Base-by-base conservation (phyloP, 2,797 vertebrate species). In the Selene dorsalis region DNA sequence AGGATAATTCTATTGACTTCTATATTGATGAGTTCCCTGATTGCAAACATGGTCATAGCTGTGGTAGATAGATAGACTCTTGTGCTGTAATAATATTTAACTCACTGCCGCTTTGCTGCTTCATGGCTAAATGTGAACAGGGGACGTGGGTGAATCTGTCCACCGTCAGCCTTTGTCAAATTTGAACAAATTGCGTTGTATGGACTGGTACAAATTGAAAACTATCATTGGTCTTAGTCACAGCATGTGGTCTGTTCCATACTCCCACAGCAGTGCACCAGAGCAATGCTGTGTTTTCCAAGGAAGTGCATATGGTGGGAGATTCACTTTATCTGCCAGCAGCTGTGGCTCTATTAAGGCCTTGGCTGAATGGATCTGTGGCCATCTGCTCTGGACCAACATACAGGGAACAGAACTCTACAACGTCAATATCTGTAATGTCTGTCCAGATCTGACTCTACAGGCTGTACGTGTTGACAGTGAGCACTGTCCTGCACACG, bases 291-390 rank as follows among this genome's bases (percentile, higher is more conserved):
- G 80, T 87, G 85, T 80, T 89, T 80, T 90, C 88, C 87, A 89
- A 85, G 80, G 82, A 78, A 83, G 81, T 92, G 84, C 94, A 93
- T 94, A 94, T 93, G 93, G 93, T 91, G 82, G 58, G 88, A 94
- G 90, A 94, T 94, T 93, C 90, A 92, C 90, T 94, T 92, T 93
- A 92, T 92, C 92, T 91, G 88, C 82, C 84, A 92, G 87, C 93
- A 94, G 93, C 92, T 93, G 94, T 86, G 91, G 79, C 91, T 93
- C 89, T 89, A 93, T 95, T 95, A 93, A 92, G 88, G 85, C 84
- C 82, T 91, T 91, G 94, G 93, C 89, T 91, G 81, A 63, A 80
- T 69, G 73, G 81, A 83, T 90, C 77, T 76, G 84, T 69, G 84
- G 84, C 94, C 94, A 94, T 95, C 94, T 95, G 94, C 87, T 93